A percentile compares a stretch with the other conserved stretches of the same genome.
Conservation (phyloP, 2,888 invertebrate genomes). For the Coelogynopora nodosa region DNA sequence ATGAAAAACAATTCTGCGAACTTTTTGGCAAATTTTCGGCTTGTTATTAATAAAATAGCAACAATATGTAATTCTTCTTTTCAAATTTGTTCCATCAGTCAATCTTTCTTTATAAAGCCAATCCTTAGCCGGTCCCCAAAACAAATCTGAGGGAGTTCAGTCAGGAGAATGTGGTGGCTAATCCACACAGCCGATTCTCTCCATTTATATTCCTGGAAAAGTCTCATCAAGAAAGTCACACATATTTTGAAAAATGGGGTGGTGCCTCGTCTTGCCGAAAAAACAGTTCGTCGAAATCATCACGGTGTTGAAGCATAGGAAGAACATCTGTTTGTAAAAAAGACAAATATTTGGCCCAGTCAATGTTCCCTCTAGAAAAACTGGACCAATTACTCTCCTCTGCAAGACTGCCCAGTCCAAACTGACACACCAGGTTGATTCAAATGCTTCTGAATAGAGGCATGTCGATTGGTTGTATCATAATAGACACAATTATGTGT, state of each 20-base stretch:
- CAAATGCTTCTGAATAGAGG: neutral
- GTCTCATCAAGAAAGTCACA: conserved; percentile 6
- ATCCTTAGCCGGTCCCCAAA: conserved; percentile 30
- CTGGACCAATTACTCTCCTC: conserved; percentile 30
- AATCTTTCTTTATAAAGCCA: neutral
- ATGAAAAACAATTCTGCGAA: neutral
- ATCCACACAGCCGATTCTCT: neutral
- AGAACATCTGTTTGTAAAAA: neutral
- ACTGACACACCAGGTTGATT: conserved; percentile 22
- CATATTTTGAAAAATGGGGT: conserved; percentile 22
- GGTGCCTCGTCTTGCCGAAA: conserved; percentile 32
- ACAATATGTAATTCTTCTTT: neutral
- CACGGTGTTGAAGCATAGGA: neutral
- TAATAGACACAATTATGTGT: conserved; percentile 27
- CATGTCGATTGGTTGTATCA: neutral
- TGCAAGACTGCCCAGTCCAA: neutral
- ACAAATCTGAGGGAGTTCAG: conserved; percentile 27
- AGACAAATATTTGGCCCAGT: conserved; percentile 25
- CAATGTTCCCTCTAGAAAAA: conserved; percentile 2
- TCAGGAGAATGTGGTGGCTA: conserved; percentile 29
- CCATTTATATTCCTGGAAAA: neutral
- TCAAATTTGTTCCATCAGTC: neutral
- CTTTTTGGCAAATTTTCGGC: neutral
- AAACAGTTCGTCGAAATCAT: neutral
- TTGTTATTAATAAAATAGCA: neutral